Evolutionary conservation across 2,888 invertebrate species (phyloP).

Genomic region (Drosophila neotestacea): DNA sequence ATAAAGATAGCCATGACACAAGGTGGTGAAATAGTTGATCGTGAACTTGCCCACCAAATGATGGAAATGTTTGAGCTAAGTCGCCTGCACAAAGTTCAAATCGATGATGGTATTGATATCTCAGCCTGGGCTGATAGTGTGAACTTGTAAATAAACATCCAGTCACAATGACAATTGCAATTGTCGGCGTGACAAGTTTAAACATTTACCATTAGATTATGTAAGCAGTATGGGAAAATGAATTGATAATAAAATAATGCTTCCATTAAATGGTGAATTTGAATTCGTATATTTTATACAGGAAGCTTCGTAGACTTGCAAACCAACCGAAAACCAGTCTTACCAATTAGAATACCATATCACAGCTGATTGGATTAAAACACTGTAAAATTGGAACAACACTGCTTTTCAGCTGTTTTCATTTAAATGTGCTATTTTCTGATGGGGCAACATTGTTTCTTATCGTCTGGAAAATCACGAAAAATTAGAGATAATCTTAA

Average conservation of each 20-base stretch:
- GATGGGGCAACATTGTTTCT: constrained; percentile 11
- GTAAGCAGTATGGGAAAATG: not conserved
- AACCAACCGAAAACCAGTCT: too few relatives aligned
- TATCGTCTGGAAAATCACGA: not conserved
- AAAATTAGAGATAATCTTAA: too few relatives aligned
- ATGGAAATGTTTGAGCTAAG: constrained; percentile 80
- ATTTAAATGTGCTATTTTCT: not conserved
- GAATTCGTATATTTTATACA: not conserved
- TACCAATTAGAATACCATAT: too few relatives aligned
- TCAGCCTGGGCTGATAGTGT: constrained; percentile 26
- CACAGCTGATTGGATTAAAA: not conserved
- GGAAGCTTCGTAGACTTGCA: too few relatives aligned
- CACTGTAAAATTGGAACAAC: too few relatives aligned
- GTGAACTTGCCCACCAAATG: constrained; percentile 80
- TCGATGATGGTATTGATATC: constrained; percentile 66
- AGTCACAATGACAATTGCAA: constrained; percentile 16
- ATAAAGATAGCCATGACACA: constrained; percentile 50
- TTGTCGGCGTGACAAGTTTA: constrained; percentile 12
- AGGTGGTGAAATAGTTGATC: constrained; percentile 82
- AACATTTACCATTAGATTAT: not conserved
- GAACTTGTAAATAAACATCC: constrained; percentile 8
- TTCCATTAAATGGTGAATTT: not conserved
- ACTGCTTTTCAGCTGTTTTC: constrained; percentile 7
- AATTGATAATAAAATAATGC: not conserved
- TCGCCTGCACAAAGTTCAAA: constrained; percentile 62